These are phyloP conservation scores for Glaucidium brasilianum DNA, from an alignment of 2,113 vertebrate species.

Conservation along the genomic window DNA sequence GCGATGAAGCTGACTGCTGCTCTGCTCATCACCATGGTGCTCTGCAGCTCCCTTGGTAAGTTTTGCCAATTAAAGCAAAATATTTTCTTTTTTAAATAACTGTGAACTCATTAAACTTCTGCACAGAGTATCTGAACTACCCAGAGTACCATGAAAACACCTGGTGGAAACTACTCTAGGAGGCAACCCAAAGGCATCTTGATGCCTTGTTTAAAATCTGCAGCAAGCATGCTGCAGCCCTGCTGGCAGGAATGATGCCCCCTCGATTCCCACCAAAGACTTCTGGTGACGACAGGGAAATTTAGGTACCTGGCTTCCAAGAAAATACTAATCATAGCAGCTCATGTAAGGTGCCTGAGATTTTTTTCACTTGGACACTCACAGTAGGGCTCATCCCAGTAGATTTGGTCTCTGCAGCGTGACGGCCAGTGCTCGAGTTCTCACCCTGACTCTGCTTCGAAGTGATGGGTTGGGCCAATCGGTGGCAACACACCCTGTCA, in stretches of 20 bases:
- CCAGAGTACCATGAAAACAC: neutral
- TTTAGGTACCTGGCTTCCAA: neutral
- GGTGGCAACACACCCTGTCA: too few species aligned
- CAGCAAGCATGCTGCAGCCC: neutral
- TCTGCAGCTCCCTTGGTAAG: neutral
- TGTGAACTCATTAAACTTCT: neutral
- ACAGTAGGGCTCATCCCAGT: neutral
- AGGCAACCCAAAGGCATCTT: neutral
- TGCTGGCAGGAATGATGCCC: neutral
- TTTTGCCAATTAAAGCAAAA: neutral
- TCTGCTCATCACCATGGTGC: neutral
- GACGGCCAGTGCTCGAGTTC: rapidly evolving
- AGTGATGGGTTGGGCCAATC: neutral
- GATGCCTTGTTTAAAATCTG: neutral
- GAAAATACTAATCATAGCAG: neutral
- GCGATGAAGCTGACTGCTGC: neutral
- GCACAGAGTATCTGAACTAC: neutral
- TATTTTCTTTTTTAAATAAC: neutral
- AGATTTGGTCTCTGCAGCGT: rapidly evolving
- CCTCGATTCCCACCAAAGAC: neutral
- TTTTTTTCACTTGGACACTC: neutral
- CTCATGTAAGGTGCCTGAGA: neutral
- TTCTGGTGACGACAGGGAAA: neutral
- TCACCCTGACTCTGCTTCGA: neutral
- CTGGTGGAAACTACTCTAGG: neutral